These are phyloP conservation scores for Tinea pellionella DNA, from an alignment of 2,888 invertebrate genomes.

Conservation along the genomic window DNA sequence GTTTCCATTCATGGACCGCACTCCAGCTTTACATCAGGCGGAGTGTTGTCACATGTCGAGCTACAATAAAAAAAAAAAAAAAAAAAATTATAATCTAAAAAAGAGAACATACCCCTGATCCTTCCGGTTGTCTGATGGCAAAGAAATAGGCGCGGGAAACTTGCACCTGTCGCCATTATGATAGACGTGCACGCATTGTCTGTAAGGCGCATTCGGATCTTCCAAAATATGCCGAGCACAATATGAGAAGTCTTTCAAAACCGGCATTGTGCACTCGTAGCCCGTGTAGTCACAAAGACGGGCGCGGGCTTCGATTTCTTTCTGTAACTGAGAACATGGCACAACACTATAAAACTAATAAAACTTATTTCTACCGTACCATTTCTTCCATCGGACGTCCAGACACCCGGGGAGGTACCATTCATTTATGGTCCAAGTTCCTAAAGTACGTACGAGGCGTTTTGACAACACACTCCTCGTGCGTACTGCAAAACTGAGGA, in stretches of 20 bases:
- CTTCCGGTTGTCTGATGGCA: slow-evolving; percentile 25
- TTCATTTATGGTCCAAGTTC: too few species aligned
- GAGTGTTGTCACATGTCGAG: too few species aligned
- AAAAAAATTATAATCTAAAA: not conserved
- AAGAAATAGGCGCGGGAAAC: slow-evolving; percentile 77
- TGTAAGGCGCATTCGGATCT: slow-evolving; percentile 86
- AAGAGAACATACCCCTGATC: slow-evolving; percentile 36
- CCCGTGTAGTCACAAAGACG: slow-evolving; percentile 72
- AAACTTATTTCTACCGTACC: too few species aligned
- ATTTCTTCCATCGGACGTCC: too few species aligned
- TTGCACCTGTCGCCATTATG: slow-evolving; percentile 80
- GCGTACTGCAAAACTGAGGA: too few species aligned
- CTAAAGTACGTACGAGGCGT: too few species aligned
- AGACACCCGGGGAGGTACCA: too few species aligned
- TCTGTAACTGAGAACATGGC: slow-evolving; percentile 70
- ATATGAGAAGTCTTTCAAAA: slow-evolving; percentile 78
- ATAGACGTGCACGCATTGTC: slow-evolving; percentile 77
- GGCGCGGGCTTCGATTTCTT: slow-evolving; percentile 72
- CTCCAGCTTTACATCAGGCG: too few species aligned
- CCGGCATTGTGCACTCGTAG: slow-evolving; percentile 75
- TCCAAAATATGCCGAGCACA: slow-evolving; percentile 86
- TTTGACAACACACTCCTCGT: too few species aligned
- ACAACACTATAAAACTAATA: too few species aligned
- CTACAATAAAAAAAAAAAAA: too few species aligned
- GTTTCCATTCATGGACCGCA: too few species aligned